These are phyloP conservation scores for Lates japonicus DNA, from an alignment of 2,797 vertebrate species.

Conservation along the genomic window DNA sequence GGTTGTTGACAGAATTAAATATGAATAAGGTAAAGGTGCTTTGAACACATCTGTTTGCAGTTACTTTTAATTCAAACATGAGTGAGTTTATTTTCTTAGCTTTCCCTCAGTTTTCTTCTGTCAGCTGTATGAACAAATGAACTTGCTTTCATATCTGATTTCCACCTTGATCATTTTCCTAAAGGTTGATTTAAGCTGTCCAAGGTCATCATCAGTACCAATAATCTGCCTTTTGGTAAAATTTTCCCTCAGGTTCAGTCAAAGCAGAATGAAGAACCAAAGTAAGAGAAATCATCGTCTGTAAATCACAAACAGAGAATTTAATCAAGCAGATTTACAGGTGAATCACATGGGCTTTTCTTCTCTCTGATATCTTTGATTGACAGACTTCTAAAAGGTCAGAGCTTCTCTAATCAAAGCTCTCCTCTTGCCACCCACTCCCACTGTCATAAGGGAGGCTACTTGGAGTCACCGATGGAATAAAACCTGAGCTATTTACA, in stretches of 20 bases:
- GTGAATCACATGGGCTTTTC: conserved; percentile 22
- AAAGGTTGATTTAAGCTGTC: not conserved
- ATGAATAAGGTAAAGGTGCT: not conserved
- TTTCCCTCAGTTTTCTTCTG: not conserved
- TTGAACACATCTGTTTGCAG: not conserved
- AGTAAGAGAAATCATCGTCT: conserved; percentile 7
- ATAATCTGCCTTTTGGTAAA: not conserved
- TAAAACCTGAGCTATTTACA: conserved; percentile 57
- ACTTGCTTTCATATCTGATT: not conserved
- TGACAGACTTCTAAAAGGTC: conserved; percentile 68
- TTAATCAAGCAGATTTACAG: conserved; percentile 36
- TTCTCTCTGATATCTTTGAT: conserved; percentile 41
- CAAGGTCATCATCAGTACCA: conserved; percentile 10
- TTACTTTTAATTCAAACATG: not conserved
- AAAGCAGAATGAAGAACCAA: conserved; percentile 9
- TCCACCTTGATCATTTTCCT: conserved; percentile 1
- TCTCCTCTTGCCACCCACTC: conserved; percentile 33
- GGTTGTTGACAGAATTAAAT: not conserved
- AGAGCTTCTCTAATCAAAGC: conserved; percentile 53
- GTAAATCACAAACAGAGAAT: conserved; percentile 32
- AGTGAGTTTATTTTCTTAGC: not conserved
- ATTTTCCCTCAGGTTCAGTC: conserved; percentile 1
- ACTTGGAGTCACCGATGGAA: conserved; percentile 10
- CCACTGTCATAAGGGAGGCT: conserved; percentile 27
- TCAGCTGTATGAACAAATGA: not conserved